These are phyloP conservation scores for Acanthosepion pharaonis DNA, from an alignment of 2,888 invertebrate species.

Conservation along the genomic window DNA sequence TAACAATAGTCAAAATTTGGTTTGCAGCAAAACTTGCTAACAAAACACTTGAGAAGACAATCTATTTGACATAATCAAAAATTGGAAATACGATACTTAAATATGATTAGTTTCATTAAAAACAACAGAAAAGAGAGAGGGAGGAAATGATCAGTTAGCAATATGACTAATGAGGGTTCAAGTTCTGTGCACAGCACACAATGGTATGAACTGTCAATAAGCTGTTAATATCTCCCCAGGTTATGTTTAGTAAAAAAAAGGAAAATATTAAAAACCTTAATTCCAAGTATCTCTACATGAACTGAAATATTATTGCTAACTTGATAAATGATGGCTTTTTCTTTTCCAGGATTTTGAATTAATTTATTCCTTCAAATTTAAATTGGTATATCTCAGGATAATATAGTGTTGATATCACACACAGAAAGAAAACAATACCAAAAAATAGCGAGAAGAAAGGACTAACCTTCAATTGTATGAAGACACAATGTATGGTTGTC, in stretches of 20 bases:
- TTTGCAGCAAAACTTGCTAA: not conserved
- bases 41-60: not conserved
- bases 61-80: not conserved
- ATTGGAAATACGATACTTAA: not conserved
- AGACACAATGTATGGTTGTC: no score
- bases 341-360: no score
- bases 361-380: no score
- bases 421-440: no score
- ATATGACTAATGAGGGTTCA: not conserved
- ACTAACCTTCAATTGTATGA: no score
- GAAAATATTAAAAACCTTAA: not conserved
- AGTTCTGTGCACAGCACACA: not conserved
- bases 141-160: not conserved
- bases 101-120: not conserved
- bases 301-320: no score
- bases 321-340: no score
- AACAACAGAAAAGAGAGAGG: not conserved
- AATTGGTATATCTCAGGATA: no score
- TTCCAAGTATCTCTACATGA: no score
- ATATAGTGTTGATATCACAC: no score
- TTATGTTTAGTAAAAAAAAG: not conserved
- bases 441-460: no score
- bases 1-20: not conserved
- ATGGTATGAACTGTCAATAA: not conserved
- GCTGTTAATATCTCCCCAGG: not conserved